A percentile compares a stretch with the other conserved stretches of the same genome.
These are phyloP conservation scores for Acrocera orbiculus DNA, from an alignment of 2,888 invertebrate genomes.

Conservation along the genomic window DNA sequence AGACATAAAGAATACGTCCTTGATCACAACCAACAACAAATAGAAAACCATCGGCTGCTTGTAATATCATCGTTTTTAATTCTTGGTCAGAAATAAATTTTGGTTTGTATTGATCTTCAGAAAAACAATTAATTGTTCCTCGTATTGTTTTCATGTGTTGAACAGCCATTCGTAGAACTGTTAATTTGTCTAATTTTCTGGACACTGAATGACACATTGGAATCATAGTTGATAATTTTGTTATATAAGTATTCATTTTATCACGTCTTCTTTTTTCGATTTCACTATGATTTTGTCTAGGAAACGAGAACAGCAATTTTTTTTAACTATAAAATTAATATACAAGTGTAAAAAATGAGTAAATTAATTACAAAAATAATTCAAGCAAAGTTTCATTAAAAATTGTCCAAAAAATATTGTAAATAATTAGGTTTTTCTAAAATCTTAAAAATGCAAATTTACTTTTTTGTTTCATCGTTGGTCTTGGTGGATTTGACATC, in stretches of 20 bases:
- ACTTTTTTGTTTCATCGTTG: constrained; percentile 50
- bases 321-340: not conserved
- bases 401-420: too few relatives aligned
- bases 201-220: constrained; percentile 92
- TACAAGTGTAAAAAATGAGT: not conserved
- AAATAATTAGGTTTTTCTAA: too few relatives aligned
- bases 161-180: constrained; percentile 79
- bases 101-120: constrained; percentile 61
- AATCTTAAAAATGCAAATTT: constrained; percentile 19
- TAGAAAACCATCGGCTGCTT: constrained; percentile 78
- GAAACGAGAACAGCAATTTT: constrained; percentile 10
- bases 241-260: constrained; percentile 92
- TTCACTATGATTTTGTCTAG: constrained; percentile 91
- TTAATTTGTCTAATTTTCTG: constrained; percentile 82
- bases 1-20: constrained; percentile 76
- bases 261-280: constrained; percentile 87
- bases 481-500: constrained; percentile 49
- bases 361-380: too few relatives aligned
- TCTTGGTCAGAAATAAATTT: constrained; percentile 74
- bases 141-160: constrained; percentile 71
- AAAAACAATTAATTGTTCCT: constrained; percentile 53
- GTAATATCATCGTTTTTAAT: constrained; percentile 64
- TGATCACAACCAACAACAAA: constrained; percentile 88
- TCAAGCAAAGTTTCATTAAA: too few relatives aligned
- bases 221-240: constrained; percentile 73